Conservation (phyloP, 2,888 invertebrate species). For the Monopis laevigella region DNA sequence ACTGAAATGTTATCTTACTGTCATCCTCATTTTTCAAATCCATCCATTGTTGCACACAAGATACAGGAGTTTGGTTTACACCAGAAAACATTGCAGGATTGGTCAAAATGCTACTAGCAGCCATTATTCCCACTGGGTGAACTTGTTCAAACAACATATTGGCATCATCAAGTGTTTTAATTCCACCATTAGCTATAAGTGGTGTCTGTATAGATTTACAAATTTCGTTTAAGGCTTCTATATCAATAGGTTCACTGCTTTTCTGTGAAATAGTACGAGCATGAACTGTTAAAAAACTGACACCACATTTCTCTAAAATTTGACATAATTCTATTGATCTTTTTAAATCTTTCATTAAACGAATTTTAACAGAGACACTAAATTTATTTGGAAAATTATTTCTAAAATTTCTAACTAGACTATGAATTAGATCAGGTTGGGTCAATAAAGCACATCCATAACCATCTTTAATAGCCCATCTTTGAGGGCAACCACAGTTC, state of each 20-base stretch:
- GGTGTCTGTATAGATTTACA: slow-evolving; percentile 80
- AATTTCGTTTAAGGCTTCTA: slow-evolving; percentile 75
- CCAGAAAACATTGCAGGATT: slow-evolving; percentile 94
- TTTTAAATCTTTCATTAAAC: slow-evolving; percentile 75
- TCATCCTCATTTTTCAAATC: slow-evolving; percentile 70
- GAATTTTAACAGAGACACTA: slow-evolving; percentile 91
- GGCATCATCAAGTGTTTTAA: slow-evolving; percentile 79
- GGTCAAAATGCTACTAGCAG: slow-evolving; percentile 86
- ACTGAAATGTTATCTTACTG: slow-evolving; percentile 77
- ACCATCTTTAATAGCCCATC: slow-evolving; percentile 92
- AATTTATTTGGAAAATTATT: slow-evolving; percentile 78
- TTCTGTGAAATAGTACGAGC: slow-evolving; percentile 88
- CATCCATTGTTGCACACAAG: slow-evolving; percentile 86
- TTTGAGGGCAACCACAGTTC: slow-evolving; percentile 98
- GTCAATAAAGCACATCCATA: slow-evolving; percentile 86
- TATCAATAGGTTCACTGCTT: slow-evolving; percentile 76
- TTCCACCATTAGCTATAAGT: slow-evolving; percentile 92
- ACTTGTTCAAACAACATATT: slow-evolving; percentile 71
- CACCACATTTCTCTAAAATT: slow-evolving; percentile 85
- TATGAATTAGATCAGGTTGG: slow-evolving; percentile 84
- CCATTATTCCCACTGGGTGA: slow-evolving; percentile 89
- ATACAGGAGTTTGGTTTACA: slow-evolving; percentile 71
- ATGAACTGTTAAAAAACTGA: slow-evolving; percentile 89
- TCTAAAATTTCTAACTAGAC: slow-evolving; percentile 80
- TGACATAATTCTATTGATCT: slow-evolving; percentile 83